Conservation (phyloP, 2,888 invertebrate species). For the Melipona bicolor region DNA sequence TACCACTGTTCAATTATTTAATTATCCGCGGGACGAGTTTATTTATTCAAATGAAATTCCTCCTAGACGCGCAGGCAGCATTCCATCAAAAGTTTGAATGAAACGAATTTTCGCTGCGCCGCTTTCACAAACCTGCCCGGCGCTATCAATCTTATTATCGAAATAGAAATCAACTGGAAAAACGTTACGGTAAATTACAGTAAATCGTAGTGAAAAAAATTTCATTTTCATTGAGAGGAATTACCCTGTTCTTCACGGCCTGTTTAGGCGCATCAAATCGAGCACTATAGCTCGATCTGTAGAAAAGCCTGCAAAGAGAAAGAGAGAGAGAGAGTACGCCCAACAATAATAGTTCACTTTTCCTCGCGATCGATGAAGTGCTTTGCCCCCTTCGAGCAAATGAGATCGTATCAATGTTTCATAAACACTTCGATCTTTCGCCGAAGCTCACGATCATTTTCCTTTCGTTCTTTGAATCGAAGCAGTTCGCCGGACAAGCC, state of each 20-base stretch:
- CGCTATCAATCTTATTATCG: not conserved
- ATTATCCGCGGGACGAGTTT: constrained; percentile 52
- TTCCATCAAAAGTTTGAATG: constrained; percentile 34
- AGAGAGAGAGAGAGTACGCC: constrained; percentile 22
- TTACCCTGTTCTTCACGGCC: constrained; percentile 44
- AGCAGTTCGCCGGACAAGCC: not conserved
- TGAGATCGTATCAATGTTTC: not conserved
- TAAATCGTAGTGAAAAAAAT: not conserved
- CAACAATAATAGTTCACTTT: constrained; percentile 44
- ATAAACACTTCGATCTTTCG: constrained; percentile 26
- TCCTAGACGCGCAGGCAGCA: constrained; percentile 21
- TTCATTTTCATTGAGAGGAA: constrained; percentile 12
- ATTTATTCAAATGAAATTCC: constrained; percentile 61
- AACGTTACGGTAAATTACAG: not conserved
- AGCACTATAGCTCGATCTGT: not conserved
- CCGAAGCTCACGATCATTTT: not conserved
- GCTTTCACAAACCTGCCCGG: constrained; percentile 40
- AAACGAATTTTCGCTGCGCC: constrained; percentile 27
- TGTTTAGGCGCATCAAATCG: constrained; percentile 35
- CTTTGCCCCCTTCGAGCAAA: constrained; percentile 16
- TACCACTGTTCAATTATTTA: constrained; percentile 40
- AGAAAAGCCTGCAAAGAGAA: constrained; percentile 8
- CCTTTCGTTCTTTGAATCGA: not conserved
- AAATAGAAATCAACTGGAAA: not conserved
- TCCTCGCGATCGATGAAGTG: constrained; percentile 4